These are phyloP conservation scores for Zosterops pallidus DNA, from an alignment of 2,113 vertebrate genomes.

Conservation along the genomic window DNA sequence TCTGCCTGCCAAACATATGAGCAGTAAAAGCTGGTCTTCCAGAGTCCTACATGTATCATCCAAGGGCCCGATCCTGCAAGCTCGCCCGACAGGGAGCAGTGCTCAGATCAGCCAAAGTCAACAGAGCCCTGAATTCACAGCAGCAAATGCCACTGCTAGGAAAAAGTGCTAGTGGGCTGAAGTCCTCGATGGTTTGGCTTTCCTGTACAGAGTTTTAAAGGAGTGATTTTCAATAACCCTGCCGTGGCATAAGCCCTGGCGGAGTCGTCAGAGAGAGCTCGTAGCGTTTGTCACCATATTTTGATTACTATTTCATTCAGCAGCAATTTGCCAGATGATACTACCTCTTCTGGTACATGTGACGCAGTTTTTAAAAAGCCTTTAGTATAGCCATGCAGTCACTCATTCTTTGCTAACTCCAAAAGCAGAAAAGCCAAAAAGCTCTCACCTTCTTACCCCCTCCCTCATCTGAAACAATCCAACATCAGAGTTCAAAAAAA, in stretches of 20 bases:
- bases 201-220: background rate
- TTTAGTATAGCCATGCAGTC: background rate
- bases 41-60: conserved; percentile 76
- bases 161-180: background rate
- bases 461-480: background rate
- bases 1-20: conserved; percentile 85
- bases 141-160: background rate
- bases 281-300: background rate
- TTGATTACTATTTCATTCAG: background rate
- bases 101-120: background rate
- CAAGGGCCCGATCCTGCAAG: conserved; percentile 29
- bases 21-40: conserved; percentile 78
- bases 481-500: background rate
- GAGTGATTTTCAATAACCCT: background rate
- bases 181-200: background rate
- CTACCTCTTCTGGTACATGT: background rate
- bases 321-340: conserved; percentile 25
- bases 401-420: background rate
- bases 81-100: background rate
- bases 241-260: background rate
- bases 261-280: background rate
- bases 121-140: background rate
- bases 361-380: background rate
- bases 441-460: background rate
- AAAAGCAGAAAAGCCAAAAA: background rate